These are phyloP conservation scores for Lepus europaeus DNA, from an alignment of 2,113 vertebrate genomes.

Conservation along the genomic window DNA sequence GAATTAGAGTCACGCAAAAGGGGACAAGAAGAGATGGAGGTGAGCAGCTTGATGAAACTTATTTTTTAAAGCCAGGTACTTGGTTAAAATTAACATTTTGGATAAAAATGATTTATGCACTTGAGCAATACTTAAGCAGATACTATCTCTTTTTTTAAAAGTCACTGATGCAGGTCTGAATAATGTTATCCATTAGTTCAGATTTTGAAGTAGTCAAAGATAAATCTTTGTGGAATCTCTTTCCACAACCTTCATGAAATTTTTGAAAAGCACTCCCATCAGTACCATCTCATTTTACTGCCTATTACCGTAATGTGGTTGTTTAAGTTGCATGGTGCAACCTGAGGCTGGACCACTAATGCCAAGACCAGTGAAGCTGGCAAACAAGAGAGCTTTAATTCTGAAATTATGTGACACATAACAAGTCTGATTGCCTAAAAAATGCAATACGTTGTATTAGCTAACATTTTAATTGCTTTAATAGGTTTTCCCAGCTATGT, in stretches of 20 bases:
- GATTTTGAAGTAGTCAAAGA: slow-evolving; percentile 15
- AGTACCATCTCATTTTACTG: not conserved
- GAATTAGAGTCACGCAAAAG: slow-evolving; percentile 28
- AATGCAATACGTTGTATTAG: not conserved
- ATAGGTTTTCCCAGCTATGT: not conserved
- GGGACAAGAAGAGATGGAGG: not conserved
- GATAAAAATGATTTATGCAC: slow-evolving; percentile 31
- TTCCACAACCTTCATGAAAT: not conserved
- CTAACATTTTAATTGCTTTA: slow-evolving; percentile 8
- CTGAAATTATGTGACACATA: not conserved
- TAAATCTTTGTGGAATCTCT: slow-evolving; percentile 26
- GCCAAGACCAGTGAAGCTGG: not conserved
- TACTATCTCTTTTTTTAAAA: slow-evolving; percentile 38
- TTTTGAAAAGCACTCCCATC: not conserved
- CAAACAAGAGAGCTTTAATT: not conserved
- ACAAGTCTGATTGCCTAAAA: not conserved
- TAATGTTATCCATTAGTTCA: slow-evolving; percentile 65
- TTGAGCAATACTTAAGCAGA: slow-evolving; percentile 56
- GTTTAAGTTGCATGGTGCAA: not conserved
- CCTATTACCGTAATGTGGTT: not conserved
- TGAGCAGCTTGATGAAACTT: slow-evolving; percentile 40
- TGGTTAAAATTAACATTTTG: slow-evolving; percentile 67
- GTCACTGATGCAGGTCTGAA: slow-evolving; percentile 18
- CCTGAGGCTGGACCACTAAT: not conserved
- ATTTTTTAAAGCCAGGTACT: not conserved